These are phyloP conservation scores for Helleia helle DNA, from an alignment of 2,888 invertebrate species.

Conservation along the genomic window DNA sequence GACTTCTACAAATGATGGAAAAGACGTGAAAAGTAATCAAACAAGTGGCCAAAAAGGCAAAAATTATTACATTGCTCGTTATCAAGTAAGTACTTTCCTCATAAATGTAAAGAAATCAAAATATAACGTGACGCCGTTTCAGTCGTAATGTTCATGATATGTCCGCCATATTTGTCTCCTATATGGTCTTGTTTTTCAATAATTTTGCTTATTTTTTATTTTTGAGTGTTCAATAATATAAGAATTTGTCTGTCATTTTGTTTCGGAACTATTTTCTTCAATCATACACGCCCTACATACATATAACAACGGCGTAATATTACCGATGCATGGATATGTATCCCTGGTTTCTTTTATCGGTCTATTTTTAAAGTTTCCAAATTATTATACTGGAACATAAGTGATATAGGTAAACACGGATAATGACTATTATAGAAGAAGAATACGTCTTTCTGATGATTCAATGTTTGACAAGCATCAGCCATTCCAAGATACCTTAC, in stretches of 20 bases:
- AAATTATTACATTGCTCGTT: constrained; percentile 66
- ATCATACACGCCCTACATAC: neutral
- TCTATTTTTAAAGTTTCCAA: neutral
- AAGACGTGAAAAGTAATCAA: constrained; percentile 69
- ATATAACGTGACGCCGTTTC: constrained; percentile 56
- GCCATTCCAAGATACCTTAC: constrained; percentile 25
- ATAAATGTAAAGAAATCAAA: constrained; percentile 27
- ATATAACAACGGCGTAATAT: neutral
- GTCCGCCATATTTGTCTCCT: constrained; percentile 71
- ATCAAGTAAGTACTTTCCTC: constrained; percentile 59
- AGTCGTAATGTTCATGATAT: constrained; percentile 48
- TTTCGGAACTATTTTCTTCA: neutral
- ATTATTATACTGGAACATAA: neutral
- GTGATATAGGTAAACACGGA: neutral
- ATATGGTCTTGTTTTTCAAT: constrained; percentile 60
- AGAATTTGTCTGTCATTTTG: neutral
- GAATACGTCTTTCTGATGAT: constrained; percentile 7
- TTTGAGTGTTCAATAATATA: constrained; percentile 9
- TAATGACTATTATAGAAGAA: neutral
- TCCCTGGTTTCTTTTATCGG: neutral
- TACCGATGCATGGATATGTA: neutral
- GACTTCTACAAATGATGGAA: constrained; percentile 74
- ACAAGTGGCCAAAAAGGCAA: constrained; percentile 62
- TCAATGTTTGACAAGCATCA: constrained; percentile 20
- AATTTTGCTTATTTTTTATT: constrained; percentile 28